Percentiles rank a stretch among this genome's conserved stretches.
Conservation (phyloP, 2,888 invertebrate genomes). For the Spisula solida region DNA sequence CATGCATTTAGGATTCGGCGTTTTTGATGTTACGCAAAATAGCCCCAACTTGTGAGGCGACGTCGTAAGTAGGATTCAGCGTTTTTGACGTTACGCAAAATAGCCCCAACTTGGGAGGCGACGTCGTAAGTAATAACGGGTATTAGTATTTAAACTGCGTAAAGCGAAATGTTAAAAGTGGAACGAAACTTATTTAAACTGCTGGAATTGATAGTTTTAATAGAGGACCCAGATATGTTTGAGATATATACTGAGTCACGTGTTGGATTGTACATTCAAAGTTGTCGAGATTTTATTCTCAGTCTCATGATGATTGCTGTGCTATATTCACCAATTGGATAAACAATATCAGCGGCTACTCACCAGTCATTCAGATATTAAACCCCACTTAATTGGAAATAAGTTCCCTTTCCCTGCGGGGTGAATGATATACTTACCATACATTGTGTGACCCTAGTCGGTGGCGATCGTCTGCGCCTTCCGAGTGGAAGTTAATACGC, state of each 20-base stretch:
- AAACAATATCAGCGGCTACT: background rate
- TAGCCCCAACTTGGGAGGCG: too few relatives aligned
- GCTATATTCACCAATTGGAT: background rate
- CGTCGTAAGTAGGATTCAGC: too few relatives aligned
- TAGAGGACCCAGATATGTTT: background rate
- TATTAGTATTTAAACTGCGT: too few relatives aligned
- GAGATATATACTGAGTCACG: background rate
- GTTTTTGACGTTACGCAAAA: too few relatives aligned
- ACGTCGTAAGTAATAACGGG: too few relatives aligned
- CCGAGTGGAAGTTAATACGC: background rate
- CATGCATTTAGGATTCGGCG: too few relatives aligned
- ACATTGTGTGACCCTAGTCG: background rate
- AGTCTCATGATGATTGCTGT: background rate
- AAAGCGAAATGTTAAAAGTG: too few relatives aligned
- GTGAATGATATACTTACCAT: background rate
- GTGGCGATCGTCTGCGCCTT: background rate
- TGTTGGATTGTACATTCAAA: background rate
- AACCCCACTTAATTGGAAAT: constrained; percentile 12
- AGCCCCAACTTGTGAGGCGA: too few relatives aligned
- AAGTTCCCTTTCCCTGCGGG: constrained; percentile 9
- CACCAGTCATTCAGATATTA: background rate
- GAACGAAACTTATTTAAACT: too few relatives aligned
- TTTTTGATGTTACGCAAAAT: too few relatives aligned
- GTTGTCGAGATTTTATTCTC: background rate
- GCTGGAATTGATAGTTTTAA: too few relatives aligned